phyloP scores from a whole-genome alignment of 2,888 invertebrate genomes.

The Cylindroiulus punctatus region DNA sequence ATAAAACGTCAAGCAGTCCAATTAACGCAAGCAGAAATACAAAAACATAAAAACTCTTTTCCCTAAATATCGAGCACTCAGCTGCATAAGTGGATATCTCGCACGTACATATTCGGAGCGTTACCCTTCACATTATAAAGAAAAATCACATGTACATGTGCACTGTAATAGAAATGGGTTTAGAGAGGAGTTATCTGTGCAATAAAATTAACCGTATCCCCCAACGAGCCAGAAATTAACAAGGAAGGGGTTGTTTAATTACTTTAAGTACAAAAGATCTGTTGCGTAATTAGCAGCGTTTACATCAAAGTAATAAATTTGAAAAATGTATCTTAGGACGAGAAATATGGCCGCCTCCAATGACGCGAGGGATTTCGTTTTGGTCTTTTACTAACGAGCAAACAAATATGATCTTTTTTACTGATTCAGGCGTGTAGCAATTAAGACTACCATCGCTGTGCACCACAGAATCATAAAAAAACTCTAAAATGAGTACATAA shows the following conservation, averaged over 20 bases:
- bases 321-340: background rate
- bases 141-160: background rate
- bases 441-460: too few relatives aligned
- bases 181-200: conserved; percentile 9
- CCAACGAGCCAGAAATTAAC: conserved; percentile 10
- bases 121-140: background rate
- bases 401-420: background rate
- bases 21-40: too few relatives aligned
- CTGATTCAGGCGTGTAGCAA: too few relatives aligned
- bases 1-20: background rate
- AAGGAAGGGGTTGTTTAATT: conserved; percentile 19
- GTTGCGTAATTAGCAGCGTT: background rate
- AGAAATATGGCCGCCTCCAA: background rate
- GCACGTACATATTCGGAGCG: background rate
- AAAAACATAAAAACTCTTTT: too few relatives aligned
- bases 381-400: conserved; percentile 20
- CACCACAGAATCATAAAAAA: too few relatives aligned
- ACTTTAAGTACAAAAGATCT: conserved; percentile 24
- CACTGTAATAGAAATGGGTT: background rate
- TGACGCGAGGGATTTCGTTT: background rate
- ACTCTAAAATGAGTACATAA: too few relatives aligned
- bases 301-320: conserved; percentile 8
- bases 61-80: too few relatives aligned
- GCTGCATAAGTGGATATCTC: too few relatives aligned
- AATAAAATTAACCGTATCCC: conserved; percentile 22